Base-by-base conservation (phyloP, 2,113 vertebrate genomes). In the Epinephelus fuscoguttatus region DNA sequence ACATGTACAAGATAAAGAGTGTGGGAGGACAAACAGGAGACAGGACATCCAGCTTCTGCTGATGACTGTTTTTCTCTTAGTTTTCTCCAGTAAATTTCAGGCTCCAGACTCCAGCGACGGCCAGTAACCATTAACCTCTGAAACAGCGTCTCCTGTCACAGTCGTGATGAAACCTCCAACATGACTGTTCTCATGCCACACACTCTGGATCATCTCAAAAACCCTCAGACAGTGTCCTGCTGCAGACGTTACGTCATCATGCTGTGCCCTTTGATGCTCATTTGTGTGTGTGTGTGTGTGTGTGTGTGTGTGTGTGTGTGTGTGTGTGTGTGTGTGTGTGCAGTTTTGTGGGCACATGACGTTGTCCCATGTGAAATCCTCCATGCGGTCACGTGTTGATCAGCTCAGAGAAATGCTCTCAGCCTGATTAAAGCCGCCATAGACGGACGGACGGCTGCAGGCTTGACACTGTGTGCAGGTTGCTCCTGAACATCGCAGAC, bases 351-450 rank as follows among this genome's bases (percentile, higher is more conserved):
- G 79, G 64, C 82, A 90, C 87, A 87, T 91, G 81, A 88, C 55
- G 75, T 68, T 23, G 81, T 82, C 84, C 82, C 88, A 55, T 70
- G 84, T 80, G 88, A 88, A 80, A 81, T 84, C 78, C 53, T 73
- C 71, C 73, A 37, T 70, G 4, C 57, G 33, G 79, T 67, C 86
- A 87, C 72, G 82, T 90, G 91, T 81, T 81, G 86, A 80, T 84
- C 50, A 30, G 70, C 85, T 79, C 84, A 81, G 81, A 76, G 76
- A 69, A 85, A 75, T 33, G 42, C 63, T 56, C 76, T 21, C 55
- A 7, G 74, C 27, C 68, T 86, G 87, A 85, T 90, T 57, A 85
- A 82, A 52, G 79, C 84, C n/a, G 40, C 75, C 42, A 62, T 60
- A 78, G 84, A 78, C 74, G 82, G 75, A 63, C 52, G 78, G 84